phyloP scores from a whole-genome alignment of 1,140 invertebrate species.

The Battus philenor region DNA sequence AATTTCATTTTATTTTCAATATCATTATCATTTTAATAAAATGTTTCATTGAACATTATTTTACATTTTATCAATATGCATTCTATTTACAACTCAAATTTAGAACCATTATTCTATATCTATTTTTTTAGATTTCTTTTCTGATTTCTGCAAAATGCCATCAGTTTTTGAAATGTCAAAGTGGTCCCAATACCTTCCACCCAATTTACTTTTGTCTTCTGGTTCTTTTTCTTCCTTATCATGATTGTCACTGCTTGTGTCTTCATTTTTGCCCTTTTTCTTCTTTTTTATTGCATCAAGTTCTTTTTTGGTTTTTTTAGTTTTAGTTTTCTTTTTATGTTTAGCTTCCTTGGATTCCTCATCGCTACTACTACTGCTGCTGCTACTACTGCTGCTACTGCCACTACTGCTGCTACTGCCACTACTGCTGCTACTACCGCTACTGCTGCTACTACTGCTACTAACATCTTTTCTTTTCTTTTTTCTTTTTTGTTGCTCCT shows the following conservation, averaged over 20 bases:
- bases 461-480: slow-evolving; percentile 12
- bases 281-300: slow-evolving; percentile 8
- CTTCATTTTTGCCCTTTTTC: slow-evolving; percentile 12
- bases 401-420: background rate
- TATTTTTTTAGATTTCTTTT: too few species aligned
- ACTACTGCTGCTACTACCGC: slow-evolving; percentile 8
- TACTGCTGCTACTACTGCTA: slow-evolving; percentile 12
- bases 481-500: slow-evolving; percentile 14
- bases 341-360: slow-evolving; percentile 4
- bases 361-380: slow-evolving; percentile 1
- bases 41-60: too few species aligned
- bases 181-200: slow-evolving; percentile 36
- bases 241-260: background rate
- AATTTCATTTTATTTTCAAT: too few species aligned
- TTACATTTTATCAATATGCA: too few species aligned
- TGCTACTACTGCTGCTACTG: background rate
- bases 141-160: too few species aligned
- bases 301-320: background rate
- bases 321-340: background rate
- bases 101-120: too few species aligned
- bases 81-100: too few species aligned
- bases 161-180: slow-evolving; percentile 37
- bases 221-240: slow-evolving; percentile 18
- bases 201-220: slow-evolving; percentile 18
- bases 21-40: too few species aligned